A percentile compares a stretch with the other conserved stretches of the same genome.
Conservation (phyloP, 2,888 invertebrate species). For the Ptychoptera contaminata region DNA sequence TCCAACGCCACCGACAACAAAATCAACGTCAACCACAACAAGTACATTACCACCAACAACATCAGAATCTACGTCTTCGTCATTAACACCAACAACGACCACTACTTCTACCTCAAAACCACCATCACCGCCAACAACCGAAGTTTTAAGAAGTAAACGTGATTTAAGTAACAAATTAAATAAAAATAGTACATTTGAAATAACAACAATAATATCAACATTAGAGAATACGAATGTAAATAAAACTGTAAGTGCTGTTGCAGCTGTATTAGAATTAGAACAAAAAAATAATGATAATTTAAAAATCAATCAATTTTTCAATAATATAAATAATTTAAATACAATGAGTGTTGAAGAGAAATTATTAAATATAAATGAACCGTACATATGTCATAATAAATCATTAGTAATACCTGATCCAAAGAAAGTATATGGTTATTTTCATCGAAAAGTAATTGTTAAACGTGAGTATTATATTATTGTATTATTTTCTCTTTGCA, state of each 20-base stretch:
- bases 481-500: not conserved
- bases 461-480: slow-evolving; percentile 40
- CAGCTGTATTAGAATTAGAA: no score
- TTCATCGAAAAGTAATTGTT: slow-evolving; percentile 43
- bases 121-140: slow-evolving; percentile 12
- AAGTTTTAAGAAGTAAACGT: slow-evolving; percentile 5
- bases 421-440: slow-evolving; percentile 58
- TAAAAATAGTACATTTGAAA: slow-evolving; percentile 5
- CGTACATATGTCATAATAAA: slow-evolving; percentile 40
- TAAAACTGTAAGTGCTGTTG: no score
- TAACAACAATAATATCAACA: slow-evolving; percentile 6
- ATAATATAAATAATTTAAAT: no score
- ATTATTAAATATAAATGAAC: slow-evolving; percentile 17
- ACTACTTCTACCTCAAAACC: slow-evolving; percentile 19
- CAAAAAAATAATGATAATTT: no score
- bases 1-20: slow-evolving; percentile 20
- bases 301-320: no score
- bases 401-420: slow-evolving; percentile 45
- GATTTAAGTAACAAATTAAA: not conserved
- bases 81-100: slow-evolving; percentile 16
- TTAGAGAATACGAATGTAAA: slow-evolving; percentile 1
- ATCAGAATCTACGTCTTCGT: no score
- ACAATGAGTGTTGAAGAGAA: no score
- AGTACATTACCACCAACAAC: slow-evolving; percentile 15
- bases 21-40: slow-evolving; percentile 22